phyloP scores from a whole-genome alignment of 1,140 invertebrate species.

The Idris sp. region DNA sequence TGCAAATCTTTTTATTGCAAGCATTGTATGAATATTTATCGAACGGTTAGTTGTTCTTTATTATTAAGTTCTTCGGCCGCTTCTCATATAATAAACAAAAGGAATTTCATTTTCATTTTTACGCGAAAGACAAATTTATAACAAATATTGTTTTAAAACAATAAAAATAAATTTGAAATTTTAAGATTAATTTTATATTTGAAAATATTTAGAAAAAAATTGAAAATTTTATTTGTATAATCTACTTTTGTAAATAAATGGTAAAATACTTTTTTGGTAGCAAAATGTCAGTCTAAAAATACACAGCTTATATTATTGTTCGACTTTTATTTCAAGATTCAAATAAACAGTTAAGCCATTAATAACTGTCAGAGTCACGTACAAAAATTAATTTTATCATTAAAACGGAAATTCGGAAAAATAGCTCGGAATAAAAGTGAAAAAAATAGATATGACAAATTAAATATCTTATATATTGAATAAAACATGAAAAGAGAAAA shows the following conservation, averaged over 20 bases:
- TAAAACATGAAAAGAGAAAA: neutral
- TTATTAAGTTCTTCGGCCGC: conserved; percentile 30
- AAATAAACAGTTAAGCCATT: conserved; percentile 20
- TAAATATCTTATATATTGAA: neutral
- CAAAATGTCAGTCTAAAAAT: conserved; percentile 14
- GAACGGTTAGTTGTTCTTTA: conserved; percentile 19
- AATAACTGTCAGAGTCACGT: conserved; percentile 14
- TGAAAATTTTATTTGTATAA: no score
- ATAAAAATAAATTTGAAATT: no score
- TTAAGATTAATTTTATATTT: no score
- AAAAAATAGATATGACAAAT: no score
- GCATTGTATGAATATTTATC: conserved; percentile 52
- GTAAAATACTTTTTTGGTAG: no score
- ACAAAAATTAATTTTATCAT: conserved; percentile 16
- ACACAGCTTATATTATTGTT: conserved; percentile 10
- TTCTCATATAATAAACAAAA: neutral
- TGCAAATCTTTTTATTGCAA: conserved; percentile 58
- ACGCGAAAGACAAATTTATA: conserved; percentile 13
- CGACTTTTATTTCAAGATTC: conserved; percentile 2
- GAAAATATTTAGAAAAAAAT: no score
- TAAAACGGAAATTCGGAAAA: no score
- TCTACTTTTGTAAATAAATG: neutral
- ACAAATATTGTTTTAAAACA: no score
- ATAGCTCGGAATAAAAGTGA: no score
- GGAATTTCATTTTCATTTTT: no score